Conservation (phyloP, 2,797 vertebrate species). For the Buceros bicornis region DNA sequence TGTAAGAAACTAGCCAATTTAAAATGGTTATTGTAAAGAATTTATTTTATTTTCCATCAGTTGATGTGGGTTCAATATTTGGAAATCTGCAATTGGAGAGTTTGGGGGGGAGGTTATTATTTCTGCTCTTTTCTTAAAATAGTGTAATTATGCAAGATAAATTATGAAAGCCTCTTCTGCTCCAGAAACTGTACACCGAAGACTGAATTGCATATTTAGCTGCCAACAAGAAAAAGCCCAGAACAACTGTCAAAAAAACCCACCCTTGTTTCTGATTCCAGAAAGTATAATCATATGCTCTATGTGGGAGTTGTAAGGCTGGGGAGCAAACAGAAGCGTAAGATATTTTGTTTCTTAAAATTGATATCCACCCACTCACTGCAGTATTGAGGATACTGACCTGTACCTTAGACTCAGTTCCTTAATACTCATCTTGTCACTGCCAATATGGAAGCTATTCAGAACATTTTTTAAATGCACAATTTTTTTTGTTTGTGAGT, state of each 20-base stretch:
- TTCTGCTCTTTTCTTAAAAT: not conserved
- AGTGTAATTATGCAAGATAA: not conserved
- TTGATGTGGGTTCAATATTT: not conserved
- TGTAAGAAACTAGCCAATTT: not conserved
- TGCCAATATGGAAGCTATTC: not conserved
- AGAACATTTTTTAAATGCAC: not conserved
- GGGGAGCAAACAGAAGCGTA: not conserved
- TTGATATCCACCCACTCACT: rapidly evolving
- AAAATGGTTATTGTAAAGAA: not conserved
- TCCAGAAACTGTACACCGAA: slow-evolving; percentile 7
- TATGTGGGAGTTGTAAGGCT: not conserved
- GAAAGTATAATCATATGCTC: not conserved
- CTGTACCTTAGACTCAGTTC: not conserved
- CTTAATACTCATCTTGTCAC: not conserved
- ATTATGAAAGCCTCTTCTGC: not conserved
- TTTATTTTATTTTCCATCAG: not conserved
- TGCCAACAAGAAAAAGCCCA: not conserved
- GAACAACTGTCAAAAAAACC: not conserved
- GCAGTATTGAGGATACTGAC: not conserved
- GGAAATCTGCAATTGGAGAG: not conserved
- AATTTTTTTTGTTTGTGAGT: not conserved
- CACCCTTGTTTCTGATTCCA: not conserved
- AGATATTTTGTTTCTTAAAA: not conserved
- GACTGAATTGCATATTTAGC: not conserved
- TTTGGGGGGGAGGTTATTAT: not conserved